phyloP scores from a whole-genome alignment of 1,140 invertebrate species.

The Holcopasites calliopsidis region DNA sequence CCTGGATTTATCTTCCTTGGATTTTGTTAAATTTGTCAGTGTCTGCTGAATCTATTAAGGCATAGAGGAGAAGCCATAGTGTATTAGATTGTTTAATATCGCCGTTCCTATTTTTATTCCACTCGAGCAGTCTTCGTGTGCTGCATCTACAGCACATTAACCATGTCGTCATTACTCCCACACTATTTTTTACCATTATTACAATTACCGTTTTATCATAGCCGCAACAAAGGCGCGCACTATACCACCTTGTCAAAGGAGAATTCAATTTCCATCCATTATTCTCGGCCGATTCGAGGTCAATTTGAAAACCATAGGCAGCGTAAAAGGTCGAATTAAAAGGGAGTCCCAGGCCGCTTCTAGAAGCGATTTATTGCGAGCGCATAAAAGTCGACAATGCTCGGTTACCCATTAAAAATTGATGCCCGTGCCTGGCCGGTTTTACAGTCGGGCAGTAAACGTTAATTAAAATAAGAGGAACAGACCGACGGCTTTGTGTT shows the following conservation, averaged over 20 bases:
- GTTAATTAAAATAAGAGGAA: conserved; percentile 62
- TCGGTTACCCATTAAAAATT: conserved; percentile 51
- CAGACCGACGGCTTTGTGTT: conserved; percentile 25
- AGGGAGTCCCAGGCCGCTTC: conserved; percentile 19
- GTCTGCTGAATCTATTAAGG: too few species aligned
- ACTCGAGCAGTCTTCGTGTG: too few species aligned
- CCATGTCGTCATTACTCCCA: too few species aligned
- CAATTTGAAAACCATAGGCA: conserved; percentile 50
- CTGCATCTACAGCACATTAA: too few species aligned
- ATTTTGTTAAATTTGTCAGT: too few species aligned
- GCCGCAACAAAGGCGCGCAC: background rate
- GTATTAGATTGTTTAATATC: too few species aligned
- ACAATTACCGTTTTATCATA: conserved; percentile 14
- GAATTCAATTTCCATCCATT: conserved; percentile 32
- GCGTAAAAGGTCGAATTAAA: conserved; percentile 59
- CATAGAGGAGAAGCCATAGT: too few species aligned
- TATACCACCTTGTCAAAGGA: background rate
- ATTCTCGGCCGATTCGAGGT: conserved; percentile 6
- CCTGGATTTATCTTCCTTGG: background rate
- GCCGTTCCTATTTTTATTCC: too few species aligned
- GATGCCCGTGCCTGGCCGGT: conserved; percentile 42
- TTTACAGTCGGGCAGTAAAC: conserved; percentile 36
- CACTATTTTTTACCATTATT: background rate
- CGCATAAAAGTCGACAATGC: conserved; percentile 56
- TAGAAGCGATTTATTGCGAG: conserved; percentile 55